Conservation (phyloP, 2,888 invertebrate genomes). For the Protophormia terraenovae region DNA sequence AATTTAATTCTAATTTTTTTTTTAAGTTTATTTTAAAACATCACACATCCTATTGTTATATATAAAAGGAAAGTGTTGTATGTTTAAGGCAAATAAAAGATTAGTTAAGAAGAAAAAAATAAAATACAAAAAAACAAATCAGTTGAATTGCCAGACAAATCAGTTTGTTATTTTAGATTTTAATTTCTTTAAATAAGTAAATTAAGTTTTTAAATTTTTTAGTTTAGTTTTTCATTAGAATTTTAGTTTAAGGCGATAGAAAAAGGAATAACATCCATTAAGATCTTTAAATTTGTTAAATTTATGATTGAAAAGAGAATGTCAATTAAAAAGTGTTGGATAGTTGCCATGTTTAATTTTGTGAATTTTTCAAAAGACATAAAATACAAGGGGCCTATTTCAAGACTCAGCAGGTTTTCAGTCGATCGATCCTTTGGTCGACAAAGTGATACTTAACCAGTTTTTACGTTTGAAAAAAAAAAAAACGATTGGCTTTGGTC, state of each 20-base stretch:
- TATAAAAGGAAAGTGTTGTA: background rate
- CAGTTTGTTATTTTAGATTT: slow-evolving; percentile 37
- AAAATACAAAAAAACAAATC: background rate
- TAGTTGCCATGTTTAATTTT: too few species aligned
- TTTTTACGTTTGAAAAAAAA: too few species aligned
- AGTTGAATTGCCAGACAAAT: slow-evolving; percentile 61
- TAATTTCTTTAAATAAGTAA: slow-evolving; percentile 9
- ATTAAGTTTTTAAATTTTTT: background rate
- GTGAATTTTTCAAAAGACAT: too few species aligned
- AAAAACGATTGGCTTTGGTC: too few species aligned
- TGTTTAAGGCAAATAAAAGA: background rate
- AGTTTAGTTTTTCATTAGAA: background rate
- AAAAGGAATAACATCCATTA: slow-evolving; percentile 8
- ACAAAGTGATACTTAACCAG: too few species aligned
- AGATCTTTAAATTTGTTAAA: background rate
- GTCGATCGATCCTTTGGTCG: too few species aligned
- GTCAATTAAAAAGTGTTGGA: too few species aligned
- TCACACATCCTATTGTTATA: background rate
- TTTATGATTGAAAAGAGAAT: too few species aligned
- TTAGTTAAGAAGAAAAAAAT: background rate
- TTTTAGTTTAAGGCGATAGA: slow-evolving; percentile 6
- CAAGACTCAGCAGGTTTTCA: too few species aligned
- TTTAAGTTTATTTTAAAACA: background rate
- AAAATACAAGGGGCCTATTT: too few species aligned
- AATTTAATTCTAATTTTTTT: background rate